Evolutionary conservation across 2,113 vertebrate species (phyloP).

Genomic region (Anseranas semipalmata): DNA sequence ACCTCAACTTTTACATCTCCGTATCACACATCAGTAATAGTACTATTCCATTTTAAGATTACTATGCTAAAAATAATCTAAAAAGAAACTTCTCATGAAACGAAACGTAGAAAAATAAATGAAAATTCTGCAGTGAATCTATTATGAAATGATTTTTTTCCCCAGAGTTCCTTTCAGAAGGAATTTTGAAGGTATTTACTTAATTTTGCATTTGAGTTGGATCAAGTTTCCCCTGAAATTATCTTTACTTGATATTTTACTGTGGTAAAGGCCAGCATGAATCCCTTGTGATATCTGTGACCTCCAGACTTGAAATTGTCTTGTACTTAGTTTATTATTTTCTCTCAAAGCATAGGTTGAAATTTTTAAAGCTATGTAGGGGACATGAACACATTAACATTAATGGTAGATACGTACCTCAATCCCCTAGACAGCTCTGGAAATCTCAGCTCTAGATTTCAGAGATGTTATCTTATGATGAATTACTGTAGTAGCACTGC

Average conservation of each 20-base stretch:
- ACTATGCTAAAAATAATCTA: neutral
- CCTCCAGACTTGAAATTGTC: slow-evolving; percentile 32
- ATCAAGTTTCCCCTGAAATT: neutral
- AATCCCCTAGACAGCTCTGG: neutral
- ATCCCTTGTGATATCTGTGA: slow-evolving; percentile 17
- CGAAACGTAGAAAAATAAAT: neutral
- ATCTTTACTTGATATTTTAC: neutral
- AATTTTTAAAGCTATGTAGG: neutral
- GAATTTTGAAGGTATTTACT: neutral
- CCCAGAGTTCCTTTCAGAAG: neutral
- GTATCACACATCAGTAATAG: neutral
- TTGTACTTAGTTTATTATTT: slow-evolving; percentile 1
- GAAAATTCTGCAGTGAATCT: neutral
- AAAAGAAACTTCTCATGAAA: neutral
- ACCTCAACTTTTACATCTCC: neutral
- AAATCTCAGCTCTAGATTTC: slow-evolving; percentile 9
- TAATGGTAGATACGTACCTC: neutral
- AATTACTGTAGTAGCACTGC: neutral
- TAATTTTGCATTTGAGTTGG: neutral
- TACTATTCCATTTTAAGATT: neutral
- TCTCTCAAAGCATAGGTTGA: neutral
- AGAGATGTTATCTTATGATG: slow-evolving; percentile 1
- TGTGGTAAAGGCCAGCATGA: neutral
- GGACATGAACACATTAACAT: neutral
- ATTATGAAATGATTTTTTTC: neutral